Evolutionary conservation across 1,140 invertebrate genomes (phyloP), one percentile per base, ranked within the genome.

Genomic region (Chymomyza costata): DNA sequence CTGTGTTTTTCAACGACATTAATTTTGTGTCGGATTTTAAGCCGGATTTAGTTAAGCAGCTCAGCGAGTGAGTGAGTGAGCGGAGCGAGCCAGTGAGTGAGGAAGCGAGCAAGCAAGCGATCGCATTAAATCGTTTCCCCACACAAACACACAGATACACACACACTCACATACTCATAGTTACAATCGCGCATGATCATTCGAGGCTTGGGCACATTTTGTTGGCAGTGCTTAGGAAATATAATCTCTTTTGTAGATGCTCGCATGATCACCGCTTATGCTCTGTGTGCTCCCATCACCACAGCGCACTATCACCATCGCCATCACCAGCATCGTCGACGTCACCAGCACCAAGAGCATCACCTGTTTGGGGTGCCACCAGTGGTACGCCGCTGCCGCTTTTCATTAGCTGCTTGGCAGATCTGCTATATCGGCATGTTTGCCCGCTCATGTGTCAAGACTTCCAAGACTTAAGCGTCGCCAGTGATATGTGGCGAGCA

Each of bases 1-100:
- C 81, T 83, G 65, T 83, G 71, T 82, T 68, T 76, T 70, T 78
- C 80, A 83, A 80, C 80, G 80, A 83, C 80, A 83, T 83, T 82
- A 82, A 82, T 82, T 82, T 82, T 69, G 71, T 82, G 78, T 78
- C 78, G 78, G 78, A 68, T 73, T 66, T 80, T 82, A 83, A 83
- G 80, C 80, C 80, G 80, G 80, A 83, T 83, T 83, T 83, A 83
- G 80, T 83, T 83, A 83, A 83, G 80, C 80, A 80, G 80, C 73
- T 83, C 80, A 83, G 58, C 80, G 71, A 74, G 63, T 69, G 69
- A 34, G 8, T 13, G 32, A 10, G 32, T 34, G 32, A 10, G 48
- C 60, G 43, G 48, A 49, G 37, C 51, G 45, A 37, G 31, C 37
- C 25, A 28, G 25, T 6, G 25, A 28, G 25, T 6, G 25, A 28